Conservation (phyloP, 1,140 invertebrate genomes). For the Microvelia longipes region DNA sequence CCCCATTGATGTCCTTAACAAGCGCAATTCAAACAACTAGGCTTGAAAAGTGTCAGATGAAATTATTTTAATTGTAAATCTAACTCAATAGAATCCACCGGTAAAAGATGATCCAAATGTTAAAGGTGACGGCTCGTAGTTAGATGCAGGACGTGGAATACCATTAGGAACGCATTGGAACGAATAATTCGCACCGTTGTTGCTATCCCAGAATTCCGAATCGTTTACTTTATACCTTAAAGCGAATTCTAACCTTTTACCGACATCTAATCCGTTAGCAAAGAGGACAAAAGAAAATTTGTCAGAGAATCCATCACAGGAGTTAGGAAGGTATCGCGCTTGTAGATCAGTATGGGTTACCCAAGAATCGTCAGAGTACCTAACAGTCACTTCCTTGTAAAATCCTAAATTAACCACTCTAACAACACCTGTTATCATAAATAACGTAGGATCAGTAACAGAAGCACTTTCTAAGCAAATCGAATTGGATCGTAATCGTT, state of each 20-base stretch:
- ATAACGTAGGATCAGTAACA: slow-evolving; percentile 48
- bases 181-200: slow-evolving; percentile 66
- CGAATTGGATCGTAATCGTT: slow-evolving; percentile 48
- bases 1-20: too few species aligned
- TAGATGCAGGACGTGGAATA: neutral
- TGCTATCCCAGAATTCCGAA: slow-evolving; percentile 81
- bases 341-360: slow-evolving; percentile 62
- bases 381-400: slow-evolving; percentile 74
- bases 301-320: slow-evolving; percentile 85
- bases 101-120: slow-evolving; percentile 11
- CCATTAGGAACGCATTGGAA: slow-evolving; percentile 54
- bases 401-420: slow-evolving; percentile 80
- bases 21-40: too few species aligned
- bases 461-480: slow-evolving; percentile 74
- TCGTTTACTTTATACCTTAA: slow-evolving; percentile 67
- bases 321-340: slow-evolving; percentile 68
- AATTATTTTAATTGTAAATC: too few species aligned
- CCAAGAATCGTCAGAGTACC: slow-evolving; percentile 79
- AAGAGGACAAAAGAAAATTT: slow-evolving; percentile 66
- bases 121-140: slow-evolving; percentile 8
- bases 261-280: slow-evolving; percentile 45
- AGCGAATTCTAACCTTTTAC: slow-evolving; percentile 63
- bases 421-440: slow-evolving; percentile 70
- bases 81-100: neutral
- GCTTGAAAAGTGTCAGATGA: too few species aligned